These are phyloP conservation scores for Nymphicus hollandicus DNA, from an alignment of 2,113 vertebrate genomes.

Conservation along the genomic window DNA sequence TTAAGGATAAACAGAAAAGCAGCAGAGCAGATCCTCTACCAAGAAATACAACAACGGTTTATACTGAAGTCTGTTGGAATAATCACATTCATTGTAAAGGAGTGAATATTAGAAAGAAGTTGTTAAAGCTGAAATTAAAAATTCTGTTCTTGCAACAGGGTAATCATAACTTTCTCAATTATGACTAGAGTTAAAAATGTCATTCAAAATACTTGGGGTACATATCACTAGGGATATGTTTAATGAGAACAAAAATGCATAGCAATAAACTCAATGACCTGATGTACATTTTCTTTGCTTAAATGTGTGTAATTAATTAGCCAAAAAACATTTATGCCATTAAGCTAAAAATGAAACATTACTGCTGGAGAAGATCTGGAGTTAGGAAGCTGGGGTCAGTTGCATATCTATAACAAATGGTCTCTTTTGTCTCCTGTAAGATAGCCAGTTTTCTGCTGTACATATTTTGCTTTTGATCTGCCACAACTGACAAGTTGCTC, in stretches of 20 bases:
- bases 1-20: background rate
- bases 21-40: background rate
- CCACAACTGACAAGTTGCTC: background rate
- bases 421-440: background rate
- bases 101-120: background rate
- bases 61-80: background rate
- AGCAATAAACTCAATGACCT: background rate
- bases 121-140: background rate
- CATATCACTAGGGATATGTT: rapidly evolving
- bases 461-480: background rate
- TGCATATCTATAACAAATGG: background rate
- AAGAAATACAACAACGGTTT: background rate
- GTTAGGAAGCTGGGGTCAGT: background rate
- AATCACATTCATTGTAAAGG: background rate
- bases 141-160: background rate
- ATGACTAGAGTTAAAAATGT: background rate
- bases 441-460: background rate
- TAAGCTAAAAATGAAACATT: background rate
- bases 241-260: background rate
- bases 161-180: background rate
- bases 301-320: background rate
- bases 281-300: background rate
- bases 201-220: background rate
- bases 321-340: background rate
- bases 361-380: background rate